Evolutionary conservation across 2,113 vertebrate genomes (phyloP).

Genomic region (Solenodon paradoxus): DNA sequence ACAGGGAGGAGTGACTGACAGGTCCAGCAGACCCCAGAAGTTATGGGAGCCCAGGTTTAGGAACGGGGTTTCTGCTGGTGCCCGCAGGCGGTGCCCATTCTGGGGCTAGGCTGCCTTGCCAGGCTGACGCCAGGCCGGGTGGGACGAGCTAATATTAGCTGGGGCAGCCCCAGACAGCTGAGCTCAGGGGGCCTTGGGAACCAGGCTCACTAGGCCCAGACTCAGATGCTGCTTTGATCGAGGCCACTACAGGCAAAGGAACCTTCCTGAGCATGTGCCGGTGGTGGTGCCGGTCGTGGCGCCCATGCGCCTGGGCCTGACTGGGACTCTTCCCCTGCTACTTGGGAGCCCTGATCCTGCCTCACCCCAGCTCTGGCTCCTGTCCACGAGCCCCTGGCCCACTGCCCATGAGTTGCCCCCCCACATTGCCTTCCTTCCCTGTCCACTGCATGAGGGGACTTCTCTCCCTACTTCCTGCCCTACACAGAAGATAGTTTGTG

Average conservation of each 20-base stretch:
- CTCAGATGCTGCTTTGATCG: background rate
- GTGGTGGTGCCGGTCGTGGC: too few species aligned
- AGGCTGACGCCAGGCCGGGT: constrained; percentile 20
- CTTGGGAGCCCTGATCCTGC: background rate
- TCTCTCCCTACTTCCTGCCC: background rate
- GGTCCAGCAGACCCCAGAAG: background rate
- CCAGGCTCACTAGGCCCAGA: constrained; percentile 13
- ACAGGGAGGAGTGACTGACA: background rate
- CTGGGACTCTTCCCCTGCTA: background rate
- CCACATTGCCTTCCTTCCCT: background rate
- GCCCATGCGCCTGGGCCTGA: background rate
- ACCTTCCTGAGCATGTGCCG: background rate
- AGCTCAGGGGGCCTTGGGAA: background rate
- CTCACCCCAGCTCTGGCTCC: background rate
- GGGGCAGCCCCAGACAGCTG: constrained; percentile 52
- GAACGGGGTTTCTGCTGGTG: background rate
- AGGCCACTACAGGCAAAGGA: background rate
- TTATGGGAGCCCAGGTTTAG: background rate
- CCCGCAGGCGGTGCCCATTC: background rate
- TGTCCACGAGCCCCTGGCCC: background rate
- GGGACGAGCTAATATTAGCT: constrained; percentile 63
- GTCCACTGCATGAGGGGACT: background rate
- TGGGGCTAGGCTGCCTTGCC: background rate
- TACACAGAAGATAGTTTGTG: background rate
- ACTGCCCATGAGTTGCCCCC: background rate